phyloP scores from a whole-genome alignment of 2,113 vertebrate species.

The Rhadina sibilatrix region DNA sequence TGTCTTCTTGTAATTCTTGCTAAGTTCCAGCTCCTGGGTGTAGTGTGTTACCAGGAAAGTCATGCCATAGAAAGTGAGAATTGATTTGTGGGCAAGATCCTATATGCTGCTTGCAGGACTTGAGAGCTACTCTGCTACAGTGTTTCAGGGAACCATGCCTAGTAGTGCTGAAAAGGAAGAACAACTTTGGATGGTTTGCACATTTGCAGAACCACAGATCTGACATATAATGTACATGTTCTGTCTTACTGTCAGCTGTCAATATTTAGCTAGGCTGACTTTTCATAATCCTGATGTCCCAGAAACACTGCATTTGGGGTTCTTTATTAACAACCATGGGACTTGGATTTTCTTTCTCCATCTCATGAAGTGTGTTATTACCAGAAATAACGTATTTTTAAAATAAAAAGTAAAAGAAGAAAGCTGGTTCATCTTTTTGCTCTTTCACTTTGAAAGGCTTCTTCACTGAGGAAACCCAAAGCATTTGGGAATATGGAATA shows the following conservation, averaged over 20 bases:
- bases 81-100: neutral
- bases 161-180: neutral
- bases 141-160: neutral
- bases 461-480: neutral
- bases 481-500: neutral
- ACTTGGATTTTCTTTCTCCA: neutral
- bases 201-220: neutral
- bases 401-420: neutral
- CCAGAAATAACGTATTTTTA: neutral
- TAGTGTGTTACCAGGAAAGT: neutral
- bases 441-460: neutral
- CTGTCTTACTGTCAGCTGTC: neutral
- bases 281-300: neutral
- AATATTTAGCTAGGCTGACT: neutral
- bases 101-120: neutral
- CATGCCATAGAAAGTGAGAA: neutral
- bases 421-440: rapidly evolving
- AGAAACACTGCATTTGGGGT: neutral
- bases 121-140: neutral
- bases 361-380: neutral
- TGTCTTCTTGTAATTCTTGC: neutral
- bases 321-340: neutral
- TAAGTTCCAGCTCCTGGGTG: neutral
- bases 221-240: neutral
- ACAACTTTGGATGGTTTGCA: neutral